phyloP scores from a whole-genome alignment of 2,113 vertebrate genomes.

The Bufo gargarizans region DNA sequence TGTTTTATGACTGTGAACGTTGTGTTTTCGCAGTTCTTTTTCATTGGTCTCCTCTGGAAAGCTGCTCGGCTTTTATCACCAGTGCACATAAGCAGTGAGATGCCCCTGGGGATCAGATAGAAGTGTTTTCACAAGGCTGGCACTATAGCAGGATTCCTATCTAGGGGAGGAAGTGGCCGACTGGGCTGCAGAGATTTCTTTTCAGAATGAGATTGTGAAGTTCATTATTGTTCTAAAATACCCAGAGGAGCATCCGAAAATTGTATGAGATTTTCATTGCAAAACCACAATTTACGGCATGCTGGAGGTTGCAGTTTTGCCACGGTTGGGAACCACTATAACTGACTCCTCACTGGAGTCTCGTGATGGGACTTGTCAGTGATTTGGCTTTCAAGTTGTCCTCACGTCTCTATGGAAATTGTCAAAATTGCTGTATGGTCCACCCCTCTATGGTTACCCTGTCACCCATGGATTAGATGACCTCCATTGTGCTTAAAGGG shows the following conservation, averaged over 20 bases:
- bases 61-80: not conserved
- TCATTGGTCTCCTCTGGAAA: not conserved
- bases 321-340: not conserved
- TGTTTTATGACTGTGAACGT: not conserved
- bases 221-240: not conserved
- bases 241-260: not conserved
- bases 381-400: not conserved
- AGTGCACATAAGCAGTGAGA: not conserved
- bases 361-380: not conserved
- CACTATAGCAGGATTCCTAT: slow-evolving; percentile 13
- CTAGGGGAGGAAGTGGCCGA: not conserved
- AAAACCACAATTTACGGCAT: not conserved
- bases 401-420: not conserved
- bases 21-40: not conserved
- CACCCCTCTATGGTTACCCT: not conserved
- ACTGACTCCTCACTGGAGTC: no score
- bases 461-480: no score
- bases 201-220: not conserved
- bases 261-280: not conserved
- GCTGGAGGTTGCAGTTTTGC: not conserved
- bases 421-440: not conserved
- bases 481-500: no score
- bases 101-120: slow-evolving; percentile 8
- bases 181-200: not conserved
- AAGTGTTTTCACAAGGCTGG: slow-evolving; percentile 21